Conservation (phyloP, 2,888 invertebrate genomes). For the Thereva nobilitata region DNA sequence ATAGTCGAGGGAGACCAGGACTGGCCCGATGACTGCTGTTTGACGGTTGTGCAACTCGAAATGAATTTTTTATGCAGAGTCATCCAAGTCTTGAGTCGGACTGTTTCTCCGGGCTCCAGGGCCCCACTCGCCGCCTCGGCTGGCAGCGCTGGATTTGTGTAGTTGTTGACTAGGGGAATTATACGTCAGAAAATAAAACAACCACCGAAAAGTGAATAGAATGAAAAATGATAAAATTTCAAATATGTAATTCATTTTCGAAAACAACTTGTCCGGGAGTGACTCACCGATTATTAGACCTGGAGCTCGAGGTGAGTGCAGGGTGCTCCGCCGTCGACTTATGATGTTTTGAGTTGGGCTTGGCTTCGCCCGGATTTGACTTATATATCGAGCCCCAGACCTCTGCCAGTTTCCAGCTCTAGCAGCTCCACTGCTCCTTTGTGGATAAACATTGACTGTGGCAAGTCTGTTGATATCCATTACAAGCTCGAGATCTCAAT, state of each 20-base stretch:
- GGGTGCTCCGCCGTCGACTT: neutral
- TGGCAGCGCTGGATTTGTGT: conserved; percentile 1
- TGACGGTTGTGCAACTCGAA: conserved; percentile 30
- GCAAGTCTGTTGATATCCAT: too few species aligned
- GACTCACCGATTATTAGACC: conserved; percentile 15
- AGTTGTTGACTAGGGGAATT: conserved; percentile 16
- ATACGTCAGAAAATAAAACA: conserved; percentile 25
- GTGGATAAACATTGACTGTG: too few species aligned
- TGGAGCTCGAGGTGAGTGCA: neutral
- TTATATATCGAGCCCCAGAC: too few species aligned
- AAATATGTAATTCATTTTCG: conserved; percentile 29
- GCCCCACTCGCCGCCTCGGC: neutral
- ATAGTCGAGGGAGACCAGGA: conserved; percentile 23
- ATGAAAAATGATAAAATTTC: conserved; percentile 32
- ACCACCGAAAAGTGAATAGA: conserved; percentile 4
- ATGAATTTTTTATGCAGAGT: conserved; percentile 26
- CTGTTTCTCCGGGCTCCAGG: conserved; percentile 2
- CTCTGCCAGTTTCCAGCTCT: too few species aligned
- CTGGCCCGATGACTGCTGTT: conserved; percentile 6
- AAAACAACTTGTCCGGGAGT: conserved; percentile 17
- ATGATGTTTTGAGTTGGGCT: too few species aligned
- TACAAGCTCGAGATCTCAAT: too few species aligned
- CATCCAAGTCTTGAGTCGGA: conserved; percentile 24
- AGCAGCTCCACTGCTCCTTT: too few species aligned
- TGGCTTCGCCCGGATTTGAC: too few species aligned